Conservation (phyloP, 1,140 invertebrate genomes). For the Saccostrea echinata region DNA sequence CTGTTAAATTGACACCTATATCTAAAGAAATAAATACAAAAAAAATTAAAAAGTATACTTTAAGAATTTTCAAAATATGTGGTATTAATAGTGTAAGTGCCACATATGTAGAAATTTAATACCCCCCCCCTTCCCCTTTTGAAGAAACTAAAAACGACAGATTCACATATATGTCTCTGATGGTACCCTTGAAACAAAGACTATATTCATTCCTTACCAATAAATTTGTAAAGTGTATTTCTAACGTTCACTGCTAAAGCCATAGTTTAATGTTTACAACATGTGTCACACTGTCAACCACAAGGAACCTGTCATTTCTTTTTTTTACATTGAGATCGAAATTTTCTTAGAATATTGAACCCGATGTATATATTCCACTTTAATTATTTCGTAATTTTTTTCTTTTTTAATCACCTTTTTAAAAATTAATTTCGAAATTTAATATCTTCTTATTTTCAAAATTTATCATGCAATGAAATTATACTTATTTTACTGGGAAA, state of each 20-base stretch:
- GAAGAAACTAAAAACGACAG: neutral
- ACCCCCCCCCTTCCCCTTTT: neutral
- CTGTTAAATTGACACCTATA: constrained; percentile 74
- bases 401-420: neutral
- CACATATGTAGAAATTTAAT: neutral
- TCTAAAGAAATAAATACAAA: constrained; percentile 61
- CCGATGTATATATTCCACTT: neutral
- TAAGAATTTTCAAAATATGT: neutral
- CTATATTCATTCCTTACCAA: neutral
- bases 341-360: neutral
- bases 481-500: too few relatives aligned
- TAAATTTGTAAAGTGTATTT: constrained; percentile 36
- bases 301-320: neutral
- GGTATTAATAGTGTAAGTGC: too few relatives aligned
- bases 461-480: too few relatives aligned
- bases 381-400: neutral
- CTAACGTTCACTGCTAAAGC: neutral
- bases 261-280: neutral
- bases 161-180: neutral
- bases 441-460: neutral
- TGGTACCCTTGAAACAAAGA: neutral
- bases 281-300: neutral
- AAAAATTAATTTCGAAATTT: neutral
- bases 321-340: neutral
- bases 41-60: neutral